phyloP scores from a whole-genome alignment of 2,113 vertebrate genomes.

The Oryctolagus cuniculus region DNA sequence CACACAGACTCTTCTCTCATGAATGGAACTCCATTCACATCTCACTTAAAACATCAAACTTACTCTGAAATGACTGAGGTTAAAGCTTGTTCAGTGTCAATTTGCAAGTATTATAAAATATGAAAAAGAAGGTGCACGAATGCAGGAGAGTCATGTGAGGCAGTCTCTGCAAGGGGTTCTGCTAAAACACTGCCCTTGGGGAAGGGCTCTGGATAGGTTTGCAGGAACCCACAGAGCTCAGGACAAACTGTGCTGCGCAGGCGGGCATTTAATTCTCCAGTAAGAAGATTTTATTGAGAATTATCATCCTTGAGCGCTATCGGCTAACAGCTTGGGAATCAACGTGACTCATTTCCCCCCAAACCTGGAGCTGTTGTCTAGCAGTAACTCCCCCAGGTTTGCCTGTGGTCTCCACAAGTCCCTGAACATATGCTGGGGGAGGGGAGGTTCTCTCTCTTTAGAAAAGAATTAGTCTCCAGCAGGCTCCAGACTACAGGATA shows the following conservation, averaged over 20 bases:
- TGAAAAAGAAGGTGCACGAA: constrained; percentile 54
- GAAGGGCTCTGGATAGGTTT: background rate
- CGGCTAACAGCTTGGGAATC: constrained; percentile 58
- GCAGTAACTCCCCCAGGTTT: background rate
- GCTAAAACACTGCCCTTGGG: constrained; percentile 39
- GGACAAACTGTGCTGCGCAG: constrained; percentile 20
- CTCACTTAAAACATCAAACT: constrained; percentile 80
- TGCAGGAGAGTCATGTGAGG: constrained; percentile 27
- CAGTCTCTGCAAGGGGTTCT: constrained; percentile 36
- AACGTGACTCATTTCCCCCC: constrained; percentile 8
- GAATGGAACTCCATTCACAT: constrained; percentile 78
- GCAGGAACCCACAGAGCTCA: constrained; percentile 8
- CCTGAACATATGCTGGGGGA: constrained; percentile 46
- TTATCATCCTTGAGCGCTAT: constrained; percentile 24
- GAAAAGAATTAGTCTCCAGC: background rate
- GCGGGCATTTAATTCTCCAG: constrained; percentile 10
- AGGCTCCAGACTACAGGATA: background rate
- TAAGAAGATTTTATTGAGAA: constrained; percentile 52
- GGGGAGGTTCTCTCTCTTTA: background rate
- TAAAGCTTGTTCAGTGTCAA: constrained; percentile 75
- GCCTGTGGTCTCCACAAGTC: constrained; percentile 42
- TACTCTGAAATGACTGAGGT: constrained; percentile 79
- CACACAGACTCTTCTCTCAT: constrained; percentile 79
- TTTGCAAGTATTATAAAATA: constrained; percentile 80
- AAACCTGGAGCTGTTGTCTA: constrained; percentile 59